Evolutionary conservation across 2,797 vertebrate species (phyloP), one percentile per base, ranked within the genome.

Genomic region (Rallus crepitans): DNA sequence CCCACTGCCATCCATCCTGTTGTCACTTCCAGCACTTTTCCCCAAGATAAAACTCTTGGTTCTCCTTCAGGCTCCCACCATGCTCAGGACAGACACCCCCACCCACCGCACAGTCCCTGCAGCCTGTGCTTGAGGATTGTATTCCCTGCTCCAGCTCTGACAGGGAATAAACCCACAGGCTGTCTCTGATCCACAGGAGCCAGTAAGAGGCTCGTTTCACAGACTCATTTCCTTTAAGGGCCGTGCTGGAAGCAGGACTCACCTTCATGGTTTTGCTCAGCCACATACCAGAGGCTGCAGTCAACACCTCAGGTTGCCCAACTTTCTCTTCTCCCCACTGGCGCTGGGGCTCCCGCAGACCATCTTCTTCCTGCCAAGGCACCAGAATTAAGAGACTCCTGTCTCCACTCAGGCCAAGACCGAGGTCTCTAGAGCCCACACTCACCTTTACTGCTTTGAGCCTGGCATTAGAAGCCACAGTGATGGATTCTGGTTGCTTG

Each of bases 1-100:
- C 4, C 27, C 73, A 70, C 95, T 87, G 94, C 95, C 96, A 83
- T 88, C 94, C 77, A 86, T 83, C 94, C 77, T 6, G 71, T 30
- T 92, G 94, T 35, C 33, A 2, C 15, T 59, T 7, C 84, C 85
- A 37, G 6, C 79, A 50, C 5, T 76, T 31, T 30, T 23, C 7
- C 7, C 61, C 15, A 0, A 7, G 45, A 7, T 1, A 18, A 21
- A 4, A 7, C 31, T 0, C 30, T 21, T 2, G 20, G 7, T 61
- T 64, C 71, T 4, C 50, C 40, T 2, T 3, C 24, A 2, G 6
- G 2, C 6, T 33, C 25, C 50, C 50, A 52, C 47, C 47, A 48
- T 48, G 21, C 47, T 48, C 47, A 48, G 47, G 47, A 48, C 23
- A n/a, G 47, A 10, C 56, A 31, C 8, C 8, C 20, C 35, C 31